A percentile compares a stretch with the other conserved stretches of the same genome.
Evolutionary conservation across 2,888 invertebrate species (phyloP).

Genomic region (Ormyrus rosae): DNA sequence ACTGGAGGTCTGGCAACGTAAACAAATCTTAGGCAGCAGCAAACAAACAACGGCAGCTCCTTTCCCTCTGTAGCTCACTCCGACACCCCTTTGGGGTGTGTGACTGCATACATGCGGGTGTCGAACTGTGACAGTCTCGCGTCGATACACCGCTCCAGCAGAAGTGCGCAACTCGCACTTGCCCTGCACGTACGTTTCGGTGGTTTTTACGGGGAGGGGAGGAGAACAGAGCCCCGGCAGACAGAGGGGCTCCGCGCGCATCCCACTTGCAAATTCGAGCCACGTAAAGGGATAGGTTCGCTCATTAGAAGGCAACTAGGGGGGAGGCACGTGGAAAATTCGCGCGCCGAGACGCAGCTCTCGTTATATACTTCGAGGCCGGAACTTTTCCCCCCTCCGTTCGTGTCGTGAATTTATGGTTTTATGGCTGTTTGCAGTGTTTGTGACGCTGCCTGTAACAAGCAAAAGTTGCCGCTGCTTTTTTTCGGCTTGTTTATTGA

Average conservation of each 20-base stretch:
- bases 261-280: constrained; percentile 58
- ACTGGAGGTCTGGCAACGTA: too few species aligned
- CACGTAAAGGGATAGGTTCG: constrained; percentile 65
- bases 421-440: neutral
- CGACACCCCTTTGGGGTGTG: too few species aligned
- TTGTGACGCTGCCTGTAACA: neutral
- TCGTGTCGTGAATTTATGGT: constrained; percentile 38
- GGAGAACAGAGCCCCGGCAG: neutral
- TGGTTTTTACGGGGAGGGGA: too few species aligned
- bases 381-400: constrained; percentile 21
- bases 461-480: neutral
- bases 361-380: neutral
- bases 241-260: constrained; percentile 17
- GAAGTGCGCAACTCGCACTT: too few species aligned
- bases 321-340: neutral
- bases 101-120: too few species aligned
- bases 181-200: too few species aligned
- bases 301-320: constrained; percentile 64
- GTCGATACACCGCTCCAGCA: too few species aligned
- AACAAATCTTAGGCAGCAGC: too few species aligned
- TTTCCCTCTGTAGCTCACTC: too few species aligned
- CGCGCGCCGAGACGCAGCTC: neutral
- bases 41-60: too few species aligned
- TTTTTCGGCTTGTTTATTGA: neutral
- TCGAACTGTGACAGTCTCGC: neutral